A percentile compares a stretch with the other conserved stretches of the same genome.
phyloP scores from a whole-genome alignment of 2,113 vertebrate species.

The Scortum barcoo region DNA sequence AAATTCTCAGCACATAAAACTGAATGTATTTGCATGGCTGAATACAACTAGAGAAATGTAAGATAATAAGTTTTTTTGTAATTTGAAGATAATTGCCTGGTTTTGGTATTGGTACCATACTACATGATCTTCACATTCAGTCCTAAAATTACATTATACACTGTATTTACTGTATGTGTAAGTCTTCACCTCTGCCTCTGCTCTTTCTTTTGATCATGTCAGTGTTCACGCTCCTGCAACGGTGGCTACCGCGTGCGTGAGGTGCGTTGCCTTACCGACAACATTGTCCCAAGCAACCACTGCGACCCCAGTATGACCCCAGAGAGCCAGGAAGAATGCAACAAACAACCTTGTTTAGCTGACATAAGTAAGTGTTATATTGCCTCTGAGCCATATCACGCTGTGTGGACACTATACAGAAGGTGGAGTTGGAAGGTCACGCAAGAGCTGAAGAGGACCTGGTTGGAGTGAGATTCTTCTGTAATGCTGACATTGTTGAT shows the following conservation, averaged over 20 bases:
- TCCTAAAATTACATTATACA: background rate
- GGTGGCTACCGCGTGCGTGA: constrained; percentile 85
- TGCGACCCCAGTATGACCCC: constrained; percentile 82
- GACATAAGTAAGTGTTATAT: constrained; percentile 56
- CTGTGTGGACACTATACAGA: no score
- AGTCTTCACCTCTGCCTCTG: background rate
- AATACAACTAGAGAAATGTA: background rate
- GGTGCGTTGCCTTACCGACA: constrained; percentile 84
- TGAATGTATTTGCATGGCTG: background rate
- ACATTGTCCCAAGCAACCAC: constrained; percentile 72
- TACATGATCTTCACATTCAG: background rate
- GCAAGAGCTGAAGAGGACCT: background rate
- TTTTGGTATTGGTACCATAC: no score
- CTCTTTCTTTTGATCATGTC: background rate
- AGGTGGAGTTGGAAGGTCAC: background rate
- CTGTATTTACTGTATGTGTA: background rate
- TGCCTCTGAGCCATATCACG: background rate
- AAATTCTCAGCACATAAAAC: background rate
- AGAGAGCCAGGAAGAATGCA: constrained; percentile 76
- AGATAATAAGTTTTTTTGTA: background rate
- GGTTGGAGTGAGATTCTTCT: constrained; percentile 1
- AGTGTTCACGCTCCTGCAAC: constrained; percentile 88
- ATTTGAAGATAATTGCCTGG: background rate
- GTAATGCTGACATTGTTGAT: constrained; percentile 13
- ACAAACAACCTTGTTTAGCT: constrained; percentile 80